A percentile compares a stretch with the other conserved stretches of the same genome.
phyloP scores from a whole-genome alignment of 1,140 invertebrate genomes.

The Drosophila leontia region DNA sequence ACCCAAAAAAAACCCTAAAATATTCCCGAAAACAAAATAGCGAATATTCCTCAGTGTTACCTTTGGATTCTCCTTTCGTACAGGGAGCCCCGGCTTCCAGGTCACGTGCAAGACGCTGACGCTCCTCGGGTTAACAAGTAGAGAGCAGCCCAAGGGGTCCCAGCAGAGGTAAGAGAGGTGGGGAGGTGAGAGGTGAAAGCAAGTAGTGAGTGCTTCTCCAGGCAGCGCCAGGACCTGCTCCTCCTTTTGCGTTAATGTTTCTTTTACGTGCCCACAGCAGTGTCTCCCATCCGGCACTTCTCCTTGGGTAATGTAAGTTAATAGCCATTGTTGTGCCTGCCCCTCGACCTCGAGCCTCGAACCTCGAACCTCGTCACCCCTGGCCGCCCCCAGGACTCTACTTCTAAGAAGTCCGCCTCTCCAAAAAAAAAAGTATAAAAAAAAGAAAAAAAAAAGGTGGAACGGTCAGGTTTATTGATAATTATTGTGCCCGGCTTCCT shows the following conservation, averaged over 20 bases:
- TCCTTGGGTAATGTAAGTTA: slow-evolving; percentile 79
- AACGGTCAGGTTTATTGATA: slow-evolving; percentile 76
- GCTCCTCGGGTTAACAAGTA: slow-evolving; percentile 72
- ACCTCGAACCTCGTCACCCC: slow-evolving; percentile 3
- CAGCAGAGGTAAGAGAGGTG: not conserved
- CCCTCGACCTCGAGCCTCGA: slow-evolving; percentile 14
- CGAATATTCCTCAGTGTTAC: not conserved
- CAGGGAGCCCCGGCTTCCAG: slow-evolving; percentile 30
- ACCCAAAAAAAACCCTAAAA: not conserved
- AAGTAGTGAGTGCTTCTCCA: not conserved
- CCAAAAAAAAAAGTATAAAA: slow-evolving; percentile 7
- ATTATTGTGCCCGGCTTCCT: slow-evolving; percentile 74
- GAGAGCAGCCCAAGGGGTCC: slow-evolving; percentile 31
- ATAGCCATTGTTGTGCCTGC: slow-evolving; percentile 69
- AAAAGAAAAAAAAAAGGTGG: slow-evolving; percentile 33
- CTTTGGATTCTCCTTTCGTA: not conserved
- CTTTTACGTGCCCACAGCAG: slow-evolving; percentile 69
- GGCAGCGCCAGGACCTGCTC: slow-evolving; percentile 22
- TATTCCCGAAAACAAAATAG: not conserved
- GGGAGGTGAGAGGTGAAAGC: not conserved
- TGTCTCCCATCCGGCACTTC: slow-evolving; percentile 49
- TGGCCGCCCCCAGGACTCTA: not conserved
- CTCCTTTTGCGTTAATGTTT: slow-evolving; percentile 71
- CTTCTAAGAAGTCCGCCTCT: not conserved
- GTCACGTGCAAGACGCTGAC: slow-evolving; percentile 61